phyloP scores from a whole-genome alignment of 1,140 invertebrate species.

The Calephelis nemesis region DNA sequence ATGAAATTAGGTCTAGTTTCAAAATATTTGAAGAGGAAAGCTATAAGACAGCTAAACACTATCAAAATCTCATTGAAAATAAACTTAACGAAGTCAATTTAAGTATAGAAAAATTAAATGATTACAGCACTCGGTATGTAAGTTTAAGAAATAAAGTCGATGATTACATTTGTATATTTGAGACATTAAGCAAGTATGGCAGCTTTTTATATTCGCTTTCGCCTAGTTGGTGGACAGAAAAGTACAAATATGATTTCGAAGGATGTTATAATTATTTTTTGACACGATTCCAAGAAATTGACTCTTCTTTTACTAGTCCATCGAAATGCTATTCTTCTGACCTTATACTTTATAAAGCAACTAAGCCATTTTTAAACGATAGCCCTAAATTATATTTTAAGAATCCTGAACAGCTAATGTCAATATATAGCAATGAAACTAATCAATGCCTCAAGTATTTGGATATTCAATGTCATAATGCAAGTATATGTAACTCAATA shows the following conservation, averaged over 20 bases:
- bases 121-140: conserved; percentile 29
- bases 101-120: conserved; percentile 29
- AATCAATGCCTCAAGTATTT: conserved; percentile 41
- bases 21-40: conserved; percentile 30
- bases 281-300: conserved; percentile 3
- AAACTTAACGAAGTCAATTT: conserved; percentile 21
- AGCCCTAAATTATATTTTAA: conserved; percentile 32
- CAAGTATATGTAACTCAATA: conserved; percentile 4
- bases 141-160: conserved; percentile 36
- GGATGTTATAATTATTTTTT: neutral
- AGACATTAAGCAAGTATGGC: conserved; percentile 36
- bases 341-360: neutral
- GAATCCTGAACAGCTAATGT: conserved; percentile 31
- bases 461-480: conserved; percentile 30
- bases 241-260: neutral
- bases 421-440: conserved; percentile 31
- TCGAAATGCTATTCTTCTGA: neutral
- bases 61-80: conserved; percentile 22
- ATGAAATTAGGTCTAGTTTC: conserved; percentile 29
- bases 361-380: neutral
- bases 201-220: conserved; percentile 34
- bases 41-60: conserved; percentile 29
- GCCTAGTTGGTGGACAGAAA: conserved; percentile 30
- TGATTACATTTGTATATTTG: conserved; percentile 24
- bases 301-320: conserved; percentile 13